phyloP scores from a whole-genome alignment of 2,888 invertebrate genomes.

The Sialis fuliginosa region DNA sequence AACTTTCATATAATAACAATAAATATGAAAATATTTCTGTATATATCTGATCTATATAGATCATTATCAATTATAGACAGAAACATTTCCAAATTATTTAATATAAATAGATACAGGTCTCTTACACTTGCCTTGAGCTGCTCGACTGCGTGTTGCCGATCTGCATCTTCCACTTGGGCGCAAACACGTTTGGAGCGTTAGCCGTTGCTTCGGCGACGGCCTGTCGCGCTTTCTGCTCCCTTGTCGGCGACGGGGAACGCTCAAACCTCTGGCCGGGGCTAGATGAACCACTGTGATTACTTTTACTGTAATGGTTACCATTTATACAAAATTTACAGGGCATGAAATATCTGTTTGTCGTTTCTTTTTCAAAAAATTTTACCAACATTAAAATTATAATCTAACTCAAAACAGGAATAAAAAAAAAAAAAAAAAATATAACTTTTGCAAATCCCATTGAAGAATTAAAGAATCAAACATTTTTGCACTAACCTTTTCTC shows the following conservation, averaged over 20 bases:
- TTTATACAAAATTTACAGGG: background rate
- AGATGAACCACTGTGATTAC: constrained; percentile 12
- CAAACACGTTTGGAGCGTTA: constrained; percentile 30
- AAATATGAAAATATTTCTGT: background rate
- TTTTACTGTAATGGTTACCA: constrained; percentile 7
- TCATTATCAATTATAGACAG: too few species aligned
- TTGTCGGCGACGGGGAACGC: constrained; percentile 25
- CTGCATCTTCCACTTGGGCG: constrained; percentile 52
- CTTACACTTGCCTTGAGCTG: constrained; percentile 10
- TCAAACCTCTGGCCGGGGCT: constrained; percentile 15
- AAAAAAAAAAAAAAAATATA: too few species aligned
- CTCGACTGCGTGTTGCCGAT: constrained; percentile 35
- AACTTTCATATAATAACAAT: background rate
- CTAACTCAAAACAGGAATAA: too few species aligned
- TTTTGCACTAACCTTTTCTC: constrained; percentile 29
- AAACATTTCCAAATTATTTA: too few species aligned
- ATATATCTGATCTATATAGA: background rate
- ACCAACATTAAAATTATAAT: too few species aligned
- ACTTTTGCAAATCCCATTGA: too few species aligned
- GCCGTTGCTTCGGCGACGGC: constrained; percentile 27
- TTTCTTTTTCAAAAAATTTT: too few species aligned
- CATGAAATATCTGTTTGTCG: too few species aligned
- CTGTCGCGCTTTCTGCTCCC: constrained; percentile 29
- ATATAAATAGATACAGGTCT: too few species aligned
- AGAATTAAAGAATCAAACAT: too few species aligned